Conservation (phyloP, 2,797 vertebrate genomes). For the Anguilla pacifica region DNA sequence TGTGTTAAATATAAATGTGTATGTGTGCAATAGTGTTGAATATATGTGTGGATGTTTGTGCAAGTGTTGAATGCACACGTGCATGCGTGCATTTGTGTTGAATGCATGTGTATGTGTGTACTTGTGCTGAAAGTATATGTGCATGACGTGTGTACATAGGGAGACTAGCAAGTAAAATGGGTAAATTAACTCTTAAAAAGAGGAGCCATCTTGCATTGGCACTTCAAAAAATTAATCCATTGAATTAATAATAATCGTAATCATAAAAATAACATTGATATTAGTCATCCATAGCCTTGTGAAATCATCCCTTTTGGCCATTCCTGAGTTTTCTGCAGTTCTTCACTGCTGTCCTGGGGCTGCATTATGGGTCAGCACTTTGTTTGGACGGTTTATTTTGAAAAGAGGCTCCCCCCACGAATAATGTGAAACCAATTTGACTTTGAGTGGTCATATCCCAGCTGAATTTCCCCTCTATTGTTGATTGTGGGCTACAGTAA, state of each 20-base stretch:
- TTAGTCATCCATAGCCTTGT: neutral
- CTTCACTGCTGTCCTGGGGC: neutral
- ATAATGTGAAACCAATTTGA: neutral
- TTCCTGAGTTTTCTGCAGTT: neutral
- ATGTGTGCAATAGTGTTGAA: neutral
- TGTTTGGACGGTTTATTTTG: conserved; percentile 9
- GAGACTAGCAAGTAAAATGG: neutral
- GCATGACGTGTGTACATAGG: neutral
- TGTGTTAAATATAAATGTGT: neutral
- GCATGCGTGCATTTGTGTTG: neutral
- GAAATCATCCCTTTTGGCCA: neutral
- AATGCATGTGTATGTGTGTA: no score
- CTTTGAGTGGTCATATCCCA: neutral
- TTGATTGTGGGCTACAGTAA: neutral
- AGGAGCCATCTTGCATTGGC: neutral
- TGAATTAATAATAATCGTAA: neutral
- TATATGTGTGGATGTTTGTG: neutral
- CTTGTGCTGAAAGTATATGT: neutral
- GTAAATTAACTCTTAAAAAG: neutral
- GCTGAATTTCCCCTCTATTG: conserved; percentile 1
- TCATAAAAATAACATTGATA: neutral
- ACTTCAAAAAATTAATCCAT: neutral
- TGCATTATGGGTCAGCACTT: neutral
- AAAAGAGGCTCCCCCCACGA: neutral
- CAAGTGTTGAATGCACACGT: neutral